Evolutionary conservation across 2,113 vertebrate genomes (phyloP).

Genomic region (Speoplatyrhinus poulsoni): DNA sequence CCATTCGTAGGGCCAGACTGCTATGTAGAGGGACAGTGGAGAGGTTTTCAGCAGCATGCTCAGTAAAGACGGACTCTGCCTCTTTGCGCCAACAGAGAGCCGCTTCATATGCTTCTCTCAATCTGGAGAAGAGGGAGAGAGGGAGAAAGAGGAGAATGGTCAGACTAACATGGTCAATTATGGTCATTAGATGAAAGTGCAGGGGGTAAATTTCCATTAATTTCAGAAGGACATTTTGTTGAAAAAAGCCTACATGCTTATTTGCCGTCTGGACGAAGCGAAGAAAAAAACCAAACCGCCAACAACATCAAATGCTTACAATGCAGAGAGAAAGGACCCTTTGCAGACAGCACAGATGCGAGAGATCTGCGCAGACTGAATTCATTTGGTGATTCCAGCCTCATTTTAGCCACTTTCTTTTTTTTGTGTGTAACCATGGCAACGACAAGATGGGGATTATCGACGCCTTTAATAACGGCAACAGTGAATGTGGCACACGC

Average conservation of each 20-base stretch:
- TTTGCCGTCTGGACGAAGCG: not conserved
- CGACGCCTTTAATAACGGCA: constrained; percentile 33
- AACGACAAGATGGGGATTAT: constrained; percentile 1
- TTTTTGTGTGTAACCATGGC: constrained; percentile 20
- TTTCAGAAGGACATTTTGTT: not conserved
- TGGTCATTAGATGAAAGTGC: too few relatives aligned
- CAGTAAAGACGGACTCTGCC: constrained; percentile 28
- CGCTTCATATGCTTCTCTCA: constrained; percentile 37
- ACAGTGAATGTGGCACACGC: constrained; percentile 20
- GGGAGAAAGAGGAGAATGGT: not conserved
- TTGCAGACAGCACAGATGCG: constrained; percentile 6
- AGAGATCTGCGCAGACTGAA: constrained; percentile 15
- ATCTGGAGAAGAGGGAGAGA: constrained; percentile 57
- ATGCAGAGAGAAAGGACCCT: not conserved
- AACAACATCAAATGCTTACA: not conserved
- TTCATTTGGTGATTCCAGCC: constrained; percentile 33
- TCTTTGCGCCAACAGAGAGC: constrained; percentile 16
- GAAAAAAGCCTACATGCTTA: not conserved
- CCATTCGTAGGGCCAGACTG: constrained; percentile 16
- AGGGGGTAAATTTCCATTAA: too few relatives aligned
- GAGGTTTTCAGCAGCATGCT: constrained; percentile 49
- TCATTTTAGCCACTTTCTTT: constrained; percentile 14
- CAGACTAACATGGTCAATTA: too few relatives aligned
- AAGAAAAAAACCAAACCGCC: too few relatives aligned
- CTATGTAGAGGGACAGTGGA: constrained; percentile 4